Percentiles rank a stretch among this genome's conserved stretches.
Conservation (phyloP, 2,797 vertebrate species). For the Liasis olivaceus region DNA sequence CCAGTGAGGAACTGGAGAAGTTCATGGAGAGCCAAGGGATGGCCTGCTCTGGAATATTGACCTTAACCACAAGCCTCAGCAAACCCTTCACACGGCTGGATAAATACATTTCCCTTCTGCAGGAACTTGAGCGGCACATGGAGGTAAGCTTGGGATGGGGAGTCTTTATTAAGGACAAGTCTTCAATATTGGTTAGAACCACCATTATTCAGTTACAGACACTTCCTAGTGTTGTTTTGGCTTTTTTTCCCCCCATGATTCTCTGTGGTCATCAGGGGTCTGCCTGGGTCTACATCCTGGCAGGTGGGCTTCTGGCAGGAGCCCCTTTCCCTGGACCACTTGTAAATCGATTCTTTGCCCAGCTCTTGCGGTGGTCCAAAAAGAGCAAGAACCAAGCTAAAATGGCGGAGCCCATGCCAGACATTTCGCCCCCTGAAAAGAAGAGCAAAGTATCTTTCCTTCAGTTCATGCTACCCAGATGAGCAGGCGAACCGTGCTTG, state of each 20-base stretch:
- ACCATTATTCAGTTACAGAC: not conserved
- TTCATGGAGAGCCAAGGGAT: slow-evolving; percentile 97
- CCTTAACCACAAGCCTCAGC: slow-evolving; percentile 94
- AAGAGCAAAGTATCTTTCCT: not conserved
- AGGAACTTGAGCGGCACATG: slow-evolving; percentile 95
- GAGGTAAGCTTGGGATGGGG: slow-evolving; percentile 80
- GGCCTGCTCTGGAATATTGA: slow-evolving; percentile 85
- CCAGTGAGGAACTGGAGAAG: slow-evolving; percentile 91
- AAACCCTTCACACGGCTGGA: slow-evolving; percentile 97
- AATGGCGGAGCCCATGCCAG: not conserved
- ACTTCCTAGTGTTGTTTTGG: not conserved
- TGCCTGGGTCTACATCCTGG: not conserved
- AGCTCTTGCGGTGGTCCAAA: not conserved
- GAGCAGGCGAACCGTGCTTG: not conserved
- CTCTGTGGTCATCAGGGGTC: not conserved
- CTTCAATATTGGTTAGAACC: not conserved
- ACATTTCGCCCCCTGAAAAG: not conserved
- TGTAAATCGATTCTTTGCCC: not conserved
- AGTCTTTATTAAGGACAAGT: not conserved
- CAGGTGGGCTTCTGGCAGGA: not conserved
- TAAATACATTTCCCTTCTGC: slow-evolving; percentile 91
- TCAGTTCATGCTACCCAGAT: not conserved
- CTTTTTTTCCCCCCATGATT: not conserved
- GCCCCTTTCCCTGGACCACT: not conserved
- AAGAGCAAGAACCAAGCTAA: not conserved